phyloP scores from a whole-genome alignment of 2,113 vertebrate species.

The Kryptolebias marmoratus region DNA sequence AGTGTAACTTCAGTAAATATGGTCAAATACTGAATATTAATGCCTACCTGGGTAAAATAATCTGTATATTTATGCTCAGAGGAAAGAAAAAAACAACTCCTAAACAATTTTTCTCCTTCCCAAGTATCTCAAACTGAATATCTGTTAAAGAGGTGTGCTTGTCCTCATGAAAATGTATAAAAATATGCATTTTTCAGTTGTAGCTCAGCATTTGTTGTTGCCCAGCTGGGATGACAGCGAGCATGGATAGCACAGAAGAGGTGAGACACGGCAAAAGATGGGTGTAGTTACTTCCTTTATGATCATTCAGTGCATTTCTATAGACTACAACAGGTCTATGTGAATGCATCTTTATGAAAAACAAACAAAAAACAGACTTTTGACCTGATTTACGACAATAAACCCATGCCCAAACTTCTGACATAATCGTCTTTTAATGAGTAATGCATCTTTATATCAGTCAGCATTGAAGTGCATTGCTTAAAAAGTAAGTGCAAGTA shows the following conservation, averaged over 20 bases:
- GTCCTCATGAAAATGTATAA: conserved; percentile 80
- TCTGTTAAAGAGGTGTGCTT: conserved; percentile 79
- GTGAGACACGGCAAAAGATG: conserved; percentile 59
- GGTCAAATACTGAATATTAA: conserved; percentile 25
- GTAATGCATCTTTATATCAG: conserved; percentile 82
- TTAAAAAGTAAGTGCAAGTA: conserved; percentile 98
- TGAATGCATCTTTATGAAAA: conserved; percentile 39
- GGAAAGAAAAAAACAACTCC: conserved; percentile 19
- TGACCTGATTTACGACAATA: conserved; percentile 59
- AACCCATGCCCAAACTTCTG: conserved; percentile 77
- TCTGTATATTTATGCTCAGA: conserved; percentile 37
- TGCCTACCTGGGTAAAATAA: conserved; percentile 7
- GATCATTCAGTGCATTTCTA: conserved; percentile 40
- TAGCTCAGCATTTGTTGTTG: conserved; percentile 60
- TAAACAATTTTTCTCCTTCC: conserved; percentile 44
- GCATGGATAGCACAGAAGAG: conserved; percentile 61
- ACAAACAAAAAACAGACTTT: conserved; percentile 38
- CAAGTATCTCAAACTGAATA: conserved; percentile 43
- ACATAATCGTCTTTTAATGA: conserved; percentile 76
- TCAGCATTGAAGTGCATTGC: conserved; percentile 92
- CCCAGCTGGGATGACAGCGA: conserved; percentile 56
- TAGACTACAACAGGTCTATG: conserved; percentile 25
- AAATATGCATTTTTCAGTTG: conserved; percentile 79
- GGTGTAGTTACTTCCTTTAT: conserved; percentile 44
- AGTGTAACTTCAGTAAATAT: conserved; percentile 13